Percentiles rank a stretch among this genome's conserved stretches.
Conservation (phyloP, 2,888 invertebrate species). For the Lepidochitona cinerea region DNA sequence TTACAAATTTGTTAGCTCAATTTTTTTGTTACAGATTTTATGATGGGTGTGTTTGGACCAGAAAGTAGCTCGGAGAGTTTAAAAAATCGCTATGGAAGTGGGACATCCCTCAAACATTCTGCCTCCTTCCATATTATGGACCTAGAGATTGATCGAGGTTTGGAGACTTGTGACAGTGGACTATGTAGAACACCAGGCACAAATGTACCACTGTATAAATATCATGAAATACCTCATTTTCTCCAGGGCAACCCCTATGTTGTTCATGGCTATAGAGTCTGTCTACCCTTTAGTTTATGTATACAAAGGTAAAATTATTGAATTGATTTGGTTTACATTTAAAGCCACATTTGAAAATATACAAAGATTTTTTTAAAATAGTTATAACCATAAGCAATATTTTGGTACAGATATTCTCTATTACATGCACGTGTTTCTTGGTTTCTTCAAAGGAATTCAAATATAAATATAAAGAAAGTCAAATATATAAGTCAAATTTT, state of each 20-base stretch:
- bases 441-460: too few relatives aligned
- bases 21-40: too few relatives aligned
- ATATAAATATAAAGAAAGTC: too few relatives aligned
- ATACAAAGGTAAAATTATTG: slow-evolving; percentile 79
- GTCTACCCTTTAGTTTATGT: slow-evolving; percentile 61
- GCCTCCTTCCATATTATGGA: slow-evolving; percentile 51
- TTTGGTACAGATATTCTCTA: too few relatives aligned
- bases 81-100: slow-evolving; percentile 42
- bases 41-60: too few relatives aligned
- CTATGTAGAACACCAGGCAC: slow-evolving; percentile 42
- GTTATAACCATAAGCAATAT: too few relatives aligned
- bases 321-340: too few relatives aligned
- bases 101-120: slow-evolving; percentile 9
- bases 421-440: too few relatives aligned
- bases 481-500: too few relatives aligned
- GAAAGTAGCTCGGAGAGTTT: slow-evolving; percentile 24
- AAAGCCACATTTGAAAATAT: too few relatives aligned
- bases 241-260: slow-evolving; percentile 91
- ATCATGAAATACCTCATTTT: slow-evolving; percentile 82
- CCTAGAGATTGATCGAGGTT: slow-evolving; percentile 54
- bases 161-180: slow-evolving; percentile 44
- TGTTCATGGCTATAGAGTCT: slow-evolving; percentile 86
- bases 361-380: too few relatives aligned
- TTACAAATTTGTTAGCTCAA: too few relatives aligned
- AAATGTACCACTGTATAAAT: slow-evolving; percentile 57